Base-by-base conservation (phyloP, 53 echinoderm and acorn worm species). In the Hippasteria phrygiana region DNA sequence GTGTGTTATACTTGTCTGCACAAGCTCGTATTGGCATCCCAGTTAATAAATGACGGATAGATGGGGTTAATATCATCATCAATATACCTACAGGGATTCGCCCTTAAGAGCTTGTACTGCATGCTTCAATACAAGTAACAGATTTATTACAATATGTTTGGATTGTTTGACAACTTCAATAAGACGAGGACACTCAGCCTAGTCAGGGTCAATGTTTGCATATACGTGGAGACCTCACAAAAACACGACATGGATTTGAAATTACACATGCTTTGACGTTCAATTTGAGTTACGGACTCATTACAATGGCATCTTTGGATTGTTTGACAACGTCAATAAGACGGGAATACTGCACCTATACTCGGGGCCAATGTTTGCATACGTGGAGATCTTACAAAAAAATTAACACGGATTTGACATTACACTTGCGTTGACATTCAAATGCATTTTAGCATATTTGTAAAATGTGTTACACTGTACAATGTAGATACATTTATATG, bases 161-260 rank as follows among this genome's bases (percentile, higher is more conserved):
- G 1, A 59, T 59, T 12, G n/a, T 59, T 59, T 59, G 26, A 6
- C 26, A 59, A 59, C 59, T 18, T 17, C 59, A 59, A 59, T 59
- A 22, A 24, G 59, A 24, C 7, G 16, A 51, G 5, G 51, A 51
- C 51, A 0, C 14, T 2, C 51, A 51, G 59, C 1, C 22, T 7
- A 59, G 59, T 59, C n/a, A n/a, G n/a, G n/a, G 59, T 59, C 26
- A 59, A 59, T 59, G 26, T n/a, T 59, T n/a, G n/a, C n/a, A n/a
- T n/a, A n/a, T n/a, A n/a, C n/a, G n/a, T n/a, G n/a, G n/a, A n/a
- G n/a, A n/a, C n/a, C n/a, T n/a, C n/a, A n/a, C n/a, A n/a, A n/a
- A n/a, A n/a, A n/a, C n/a, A n/a, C n/a, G n/a, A n/a, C n/a, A n/a
- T n/a, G n/a, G n/a, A n/a, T n/a, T n/a, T n/a, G n/a, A n/a, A n/a